Percentiles rank a stretch among this genome's conserved stretches.
Conservation (phyloP, 2,888 invertebrate species). For the Ectropis crepuscularia region DNA sequence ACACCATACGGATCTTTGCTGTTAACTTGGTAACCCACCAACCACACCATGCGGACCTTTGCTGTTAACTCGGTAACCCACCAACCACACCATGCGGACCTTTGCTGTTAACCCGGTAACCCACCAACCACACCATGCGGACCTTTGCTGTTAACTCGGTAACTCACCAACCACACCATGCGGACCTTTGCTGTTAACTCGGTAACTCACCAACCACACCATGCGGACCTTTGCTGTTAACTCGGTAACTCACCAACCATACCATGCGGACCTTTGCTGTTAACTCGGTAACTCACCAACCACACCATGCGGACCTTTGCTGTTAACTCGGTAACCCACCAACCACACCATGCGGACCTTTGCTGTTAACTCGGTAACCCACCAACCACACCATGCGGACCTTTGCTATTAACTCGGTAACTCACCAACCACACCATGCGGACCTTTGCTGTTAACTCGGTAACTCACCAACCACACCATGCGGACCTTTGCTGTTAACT, state of each 20-base stretch:
- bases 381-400: too few species aligned
- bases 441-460: conserved; percentile 82
- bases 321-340: too few species aligned
- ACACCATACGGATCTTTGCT: conserved; percentile 64
- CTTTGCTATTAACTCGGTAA: too few species aligned
- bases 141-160: too few species aligned
- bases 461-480: conserved; percentile 47
- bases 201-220: conserved; percentile 56
- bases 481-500: too few species aligned
- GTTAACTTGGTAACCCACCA: conserved; percentile 83
- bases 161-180: conserved; percentile 68
- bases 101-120: conserved; percentile 85
- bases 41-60: too few species aligned
- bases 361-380: conserved; percentile 85
- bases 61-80: too few species aligned
- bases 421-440: conserved; percentile 69
- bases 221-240: too few species aligned
- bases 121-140: too few species aligned
- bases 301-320: too few species aligned
- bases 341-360: conserved; percentile 59
- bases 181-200: conserved; percentile 82
- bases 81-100: conserved; percentile 63
- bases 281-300: conserved; percentile 79
- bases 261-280: conserved; percentile 70
- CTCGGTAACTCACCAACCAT: conserved; percentile 69